Evolutionary conservation across 2,888 invertebrate genomes (phyloP).

Genomic region (Drymonia ruficornis): DNA sequence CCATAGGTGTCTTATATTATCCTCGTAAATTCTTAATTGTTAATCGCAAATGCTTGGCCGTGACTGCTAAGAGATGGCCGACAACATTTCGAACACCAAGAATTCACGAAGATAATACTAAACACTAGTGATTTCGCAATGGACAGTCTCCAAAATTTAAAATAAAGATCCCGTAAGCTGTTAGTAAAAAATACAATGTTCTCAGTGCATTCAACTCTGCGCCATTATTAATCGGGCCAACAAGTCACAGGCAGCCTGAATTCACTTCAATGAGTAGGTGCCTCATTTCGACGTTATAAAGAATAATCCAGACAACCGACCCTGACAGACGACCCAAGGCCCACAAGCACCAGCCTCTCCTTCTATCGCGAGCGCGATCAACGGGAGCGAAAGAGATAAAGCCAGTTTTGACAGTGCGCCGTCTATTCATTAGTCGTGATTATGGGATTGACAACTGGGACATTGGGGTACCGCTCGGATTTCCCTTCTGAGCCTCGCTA

Average conservation of each 20-base stretch:
- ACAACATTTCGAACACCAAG: too few relatives aligned
- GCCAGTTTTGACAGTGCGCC: conserved; percentile 60
- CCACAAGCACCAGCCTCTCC: conserved; percentile 54
- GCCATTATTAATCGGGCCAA: conserved; percentile 75
- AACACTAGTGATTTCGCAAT: too few relatives aligned
- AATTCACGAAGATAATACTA: too few relatives aligned
- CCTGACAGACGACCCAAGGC: conserved; percentile 62
- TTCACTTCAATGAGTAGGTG: conserved; percentile 69
- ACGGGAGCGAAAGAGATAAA: conserved; percentile 62
- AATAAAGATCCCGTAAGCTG: neutral
- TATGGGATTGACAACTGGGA: conserved; percentile 81
- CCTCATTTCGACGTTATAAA: conserved; percentile 78
- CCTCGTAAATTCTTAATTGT: too few relatives aligned
- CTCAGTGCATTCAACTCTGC: neutral
- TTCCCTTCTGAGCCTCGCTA: conserved; percentile 75
- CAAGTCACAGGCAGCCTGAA: conserved; percentile 75
- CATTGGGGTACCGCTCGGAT: conserved; percentile 69
- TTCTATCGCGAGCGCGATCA: conserved; percentile 52
- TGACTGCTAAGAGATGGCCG: too few relatives aligned
- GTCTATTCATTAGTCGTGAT: conserved; percentile 82
- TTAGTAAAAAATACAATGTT: neutral
- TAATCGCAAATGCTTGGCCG: too few relatives aligned
- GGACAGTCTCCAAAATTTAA: too few relatives aligned
- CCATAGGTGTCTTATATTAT: too few relatives aligned
- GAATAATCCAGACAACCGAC: conserved; percentile 77